These are phyloP conservation scores for Propithecus coquereli DNA, from an alignment of 2,113 vertebrate species.

Conservation along the genomic window DNA sequence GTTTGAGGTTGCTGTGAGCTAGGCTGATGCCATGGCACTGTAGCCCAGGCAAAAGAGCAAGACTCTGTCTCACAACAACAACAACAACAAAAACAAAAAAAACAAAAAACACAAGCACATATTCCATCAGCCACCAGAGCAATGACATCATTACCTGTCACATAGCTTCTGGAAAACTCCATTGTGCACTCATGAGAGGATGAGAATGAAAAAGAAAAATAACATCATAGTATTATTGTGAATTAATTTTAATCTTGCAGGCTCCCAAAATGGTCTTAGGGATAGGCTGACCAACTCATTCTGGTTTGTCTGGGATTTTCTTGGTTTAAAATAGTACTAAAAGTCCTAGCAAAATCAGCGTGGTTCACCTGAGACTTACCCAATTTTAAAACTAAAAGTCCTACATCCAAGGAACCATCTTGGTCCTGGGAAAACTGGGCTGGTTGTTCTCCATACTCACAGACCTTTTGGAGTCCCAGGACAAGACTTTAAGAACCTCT, in stretches of 20 bases:
- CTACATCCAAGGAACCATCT: background rate
- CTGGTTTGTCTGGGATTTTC: background rate
- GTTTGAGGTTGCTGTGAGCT: too few relatives aligned
- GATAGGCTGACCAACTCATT: background rate
- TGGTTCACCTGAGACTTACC: background rate
- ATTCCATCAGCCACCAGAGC: background rate
- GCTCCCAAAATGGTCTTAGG: background rate
- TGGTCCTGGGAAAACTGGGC: background rate
- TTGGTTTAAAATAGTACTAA: background rate
- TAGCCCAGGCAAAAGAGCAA: too few relatives aligned
- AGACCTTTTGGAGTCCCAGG: background rate
- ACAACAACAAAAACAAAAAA: background rate
- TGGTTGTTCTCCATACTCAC: background rate
- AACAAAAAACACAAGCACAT: background rate
- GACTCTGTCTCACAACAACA: too few relatives aligned
- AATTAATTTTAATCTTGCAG: background rate
- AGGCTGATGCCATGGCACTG: too few relatives aligned
- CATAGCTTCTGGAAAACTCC: background rate
- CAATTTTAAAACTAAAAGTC: background rate
- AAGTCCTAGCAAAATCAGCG: background rate
- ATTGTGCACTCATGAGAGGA: background rate
- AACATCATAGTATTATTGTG: background rate
- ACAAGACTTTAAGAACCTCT: slow-evolving; percentile 16
- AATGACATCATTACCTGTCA: background rate
- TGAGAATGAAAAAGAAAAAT: slow-evolving; percentile 6